Evolutionary conservation across 2,888 invertebrate species (phyloP), one percentile per base, ranked within the genome.

Genomic region (Coleophora flavipennella): DNA sequence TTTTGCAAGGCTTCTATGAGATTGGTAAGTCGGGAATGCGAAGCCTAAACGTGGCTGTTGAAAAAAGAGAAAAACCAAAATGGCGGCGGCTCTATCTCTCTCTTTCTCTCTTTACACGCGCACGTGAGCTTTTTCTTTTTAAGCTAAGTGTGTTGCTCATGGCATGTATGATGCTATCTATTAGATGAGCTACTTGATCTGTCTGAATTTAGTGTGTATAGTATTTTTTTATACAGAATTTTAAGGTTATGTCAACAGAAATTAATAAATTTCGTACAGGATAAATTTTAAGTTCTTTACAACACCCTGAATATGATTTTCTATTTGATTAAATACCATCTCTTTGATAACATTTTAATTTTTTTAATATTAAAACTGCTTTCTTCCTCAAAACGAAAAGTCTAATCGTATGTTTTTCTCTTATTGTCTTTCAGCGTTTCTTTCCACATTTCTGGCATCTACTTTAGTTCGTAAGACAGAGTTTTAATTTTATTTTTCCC

Each of bases 391-490:
- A n/a, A n/a, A n/a, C n/a, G n/a, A 38, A 36, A 38, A 27, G 40
- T 54, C 47, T 59, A 58, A 58, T 20, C 51, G 29, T 39, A 47
- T 41, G 41, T 47, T 54, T n/a, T 55, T 62, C 64, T 60, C 60
- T 68, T 64, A 50, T 64, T 74, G 62, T 67, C 66, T 84, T 84
- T 58, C 81, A 84, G 83, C 76, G 63, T 85, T 84, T 84, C 80
- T 85, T 63, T 81, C 85, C 47, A 76, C 84, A 68, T 85, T 78
- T 84, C 77, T 84, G 84, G 78, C 85, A 65, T 81, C 81, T 53
- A 71, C 83, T 64, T 74, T 85, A 81, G 80, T 83, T 80, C 85
- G 85, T 85, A 85, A 83, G 85, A 80, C 51, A 63, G 59, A 64
- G 63, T 62, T 67, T 62, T 62, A 63, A 59, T 62, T 57, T 55